phyloP scores from a whole-genome alignment of 2,113 vertebrate genomes.

The Macquaria ambigua region DNA sequence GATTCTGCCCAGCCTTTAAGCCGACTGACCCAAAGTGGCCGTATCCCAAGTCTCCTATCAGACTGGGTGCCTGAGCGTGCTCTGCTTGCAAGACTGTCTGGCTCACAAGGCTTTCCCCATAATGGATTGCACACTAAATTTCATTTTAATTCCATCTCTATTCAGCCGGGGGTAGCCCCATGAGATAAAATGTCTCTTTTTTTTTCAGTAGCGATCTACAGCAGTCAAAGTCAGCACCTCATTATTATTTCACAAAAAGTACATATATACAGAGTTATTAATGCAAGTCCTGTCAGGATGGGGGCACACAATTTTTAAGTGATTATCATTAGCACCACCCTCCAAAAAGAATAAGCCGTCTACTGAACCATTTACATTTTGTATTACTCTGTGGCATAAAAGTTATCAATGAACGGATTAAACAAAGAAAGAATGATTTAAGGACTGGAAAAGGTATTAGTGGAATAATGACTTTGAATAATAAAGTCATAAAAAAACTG shows the following conservation, averaged over 20 bases:
- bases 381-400: background rate
- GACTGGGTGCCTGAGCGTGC: background rate
- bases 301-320: background rate
- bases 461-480: background rate
- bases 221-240: conserved; percentile 13
- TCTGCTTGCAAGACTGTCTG: conserved; percentile 37
- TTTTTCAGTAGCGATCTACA: conserved; percentile 18
- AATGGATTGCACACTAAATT: conserved; percentile 54
- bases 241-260: conserved; percentile 13
- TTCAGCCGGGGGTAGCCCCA: conserved; percentile 14
- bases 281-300: conserved; percentile 10
- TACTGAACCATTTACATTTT: background rate
- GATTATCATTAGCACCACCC: conserved; percentile 11
- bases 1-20: conserved; percentile 10
- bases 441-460: background rate
- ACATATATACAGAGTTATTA: conserved; percentile 10
- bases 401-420: conserved; percentile 9
- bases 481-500: background rate
- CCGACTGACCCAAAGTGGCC: conserved; percentile 23
- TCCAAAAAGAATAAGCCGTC: conserved; percentile 7
- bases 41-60: conserved; percentile 30
- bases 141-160: conserved; percentile 59
- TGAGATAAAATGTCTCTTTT: conserved; percentile 51
- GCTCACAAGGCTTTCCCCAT: conserved; percentile 40
- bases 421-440: background rate